A percentile compares a stretch with the other conserved stretches of the same genome.
These are phyloP conservation scores for Rhagoletis pomonella DNA, from an alignment of 1,140 invertebrate genomes.

Conservation along the genomic window DNA sequence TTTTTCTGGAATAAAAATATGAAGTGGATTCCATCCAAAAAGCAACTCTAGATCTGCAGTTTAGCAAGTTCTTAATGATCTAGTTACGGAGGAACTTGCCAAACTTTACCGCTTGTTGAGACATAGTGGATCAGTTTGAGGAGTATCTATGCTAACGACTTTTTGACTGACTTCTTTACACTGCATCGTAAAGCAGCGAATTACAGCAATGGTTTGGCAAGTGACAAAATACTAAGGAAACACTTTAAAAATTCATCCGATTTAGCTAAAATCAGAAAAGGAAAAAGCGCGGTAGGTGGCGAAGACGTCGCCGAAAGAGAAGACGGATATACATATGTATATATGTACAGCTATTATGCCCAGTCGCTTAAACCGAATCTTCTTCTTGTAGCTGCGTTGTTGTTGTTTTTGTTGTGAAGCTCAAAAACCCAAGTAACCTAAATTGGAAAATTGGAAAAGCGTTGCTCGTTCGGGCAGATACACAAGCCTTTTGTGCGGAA, in stretches of 20 bases:
- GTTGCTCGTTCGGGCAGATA: constrained; percentile 48
- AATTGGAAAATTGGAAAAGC: constrained; percentile 52
- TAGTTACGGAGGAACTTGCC: too few species aligned
- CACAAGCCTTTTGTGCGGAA: constrained; percentile 31
- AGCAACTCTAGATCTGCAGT: too few species aligned
- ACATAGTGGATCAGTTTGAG: too few species aligned
- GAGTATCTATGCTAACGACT: too few species aligned
- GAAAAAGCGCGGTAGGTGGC: not conserved
- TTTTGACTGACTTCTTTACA: too few species aligned
- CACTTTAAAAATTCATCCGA: constrained; percentile 15
- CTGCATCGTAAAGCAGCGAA: too few species aligned
- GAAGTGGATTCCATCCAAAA: too few species aligned
- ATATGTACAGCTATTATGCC: constrained; percentile 18
- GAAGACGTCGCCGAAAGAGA: not conserved
- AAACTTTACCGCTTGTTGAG: too few species aligned
- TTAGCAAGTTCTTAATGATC: too few species aligned
- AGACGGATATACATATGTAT: not conserved
- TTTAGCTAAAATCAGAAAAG: constrained; percentile 15
- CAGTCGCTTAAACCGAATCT: constrained; percentile 28
- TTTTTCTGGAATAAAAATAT: too few species aligned
- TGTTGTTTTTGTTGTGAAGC: not conserved
- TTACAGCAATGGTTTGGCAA: too few species aligned
- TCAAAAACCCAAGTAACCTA: constrained; percentile 51
- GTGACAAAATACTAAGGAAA: not conserved
- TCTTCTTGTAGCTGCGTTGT: constrained; percentile 12